Percentiles rank a stretch among this genome's conserved stretches.
phyloP scores from a whole-genome alignment of 2,113 vertebrate genomes.

The Ammodytes marinus region DNA sequence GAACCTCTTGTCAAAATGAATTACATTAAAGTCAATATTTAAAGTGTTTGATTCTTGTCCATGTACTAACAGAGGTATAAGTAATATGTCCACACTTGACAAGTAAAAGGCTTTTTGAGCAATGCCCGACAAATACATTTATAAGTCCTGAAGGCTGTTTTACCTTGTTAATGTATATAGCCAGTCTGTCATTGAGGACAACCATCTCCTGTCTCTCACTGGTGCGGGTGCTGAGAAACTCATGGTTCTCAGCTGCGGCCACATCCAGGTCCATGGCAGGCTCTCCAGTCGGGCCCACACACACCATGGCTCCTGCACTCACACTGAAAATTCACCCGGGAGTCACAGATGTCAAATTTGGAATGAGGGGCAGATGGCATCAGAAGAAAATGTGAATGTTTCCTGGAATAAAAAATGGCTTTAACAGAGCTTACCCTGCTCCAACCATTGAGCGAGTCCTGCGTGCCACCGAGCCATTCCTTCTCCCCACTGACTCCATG shows the following conservation, averaged over 20 bases:
- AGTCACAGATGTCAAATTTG: not conserved
- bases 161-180: conserved; percentile 81
- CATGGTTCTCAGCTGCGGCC: conserved; percentile 80
- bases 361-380: not conserved
- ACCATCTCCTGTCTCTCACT: conserved; percentile 79
- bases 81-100: not conserved
- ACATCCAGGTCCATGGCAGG: conserved; percentile 74
- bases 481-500: conserved; percentile 70
- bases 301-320: conserved; percentile 70
- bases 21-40: no score
- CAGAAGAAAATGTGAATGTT: not conserved
- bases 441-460: conserved; percentile 67
- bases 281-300: conserved; percentile 69
- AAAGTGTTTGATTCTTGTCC: not conserved
- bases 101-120: not conserved
- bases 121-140: not conserved
- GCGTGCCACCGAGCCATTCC: conserved; percentile 76
- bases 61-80: conserved; percentile 1
- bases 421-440: conserved; percentile 72
- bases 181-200: conserved; percentile 84
- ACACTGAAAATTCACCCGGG: conserved; percentile 61
- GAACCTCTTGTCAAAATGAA: no score
- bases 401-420: not conserved
- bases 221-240: conserved; percentile 78
- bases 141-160: not conserved